phyloP scores from a whole-genome alignment of 2,113 vertebrate genomes.

The Istiophorus platypterus region DNA sequence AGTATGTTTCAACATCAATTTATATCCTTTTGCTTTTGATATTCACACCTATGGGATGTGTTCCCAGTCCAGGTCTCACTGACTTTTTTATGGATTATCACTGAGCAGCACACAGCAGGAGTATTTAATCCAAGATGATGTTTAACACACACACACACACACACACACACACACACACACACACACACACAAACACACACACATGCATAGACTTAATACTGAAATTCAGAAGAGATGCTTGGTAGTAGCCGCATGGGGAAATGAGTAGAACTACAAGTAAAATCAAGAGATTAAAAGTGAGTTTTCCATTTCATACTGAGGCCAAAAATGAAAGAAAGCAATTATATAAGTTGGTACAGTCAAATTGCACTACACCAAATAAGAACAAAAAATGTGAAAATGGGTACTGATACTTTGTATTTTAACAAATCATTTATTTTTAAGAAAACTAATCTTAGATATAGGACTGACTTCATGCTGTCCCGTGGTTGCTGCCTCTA shows the following conservation, averaged over 20 bases:
- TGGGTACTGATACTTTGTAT: background rate
- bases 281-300: background rate
- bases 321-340: background rate
- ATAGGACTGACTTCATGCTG: background rate
- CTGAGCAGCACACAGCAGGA: conserved; percentile 23
- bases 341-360: background rate
- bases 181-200: conserved; percentile 1
- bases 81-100: conserved; percentile 46
- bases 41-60: conserved; percentile 39
- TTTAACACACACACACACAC: conserved; percentile 19
- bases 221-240: background rate
- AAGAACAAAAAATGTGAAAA: background rate
- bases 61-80: conserved; percentile 30
- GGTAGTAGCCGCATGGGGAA: background rate
- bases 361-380: background rate
- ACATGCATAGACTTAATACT: conserved; percentile 7
- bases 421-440: background rate
- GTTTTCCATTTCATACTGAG: background rate
- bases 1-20: conserved; percentile 67
- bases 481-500: background rate
- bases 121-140: conserved; percentile 42
- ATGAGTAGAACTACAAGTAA: background rate
- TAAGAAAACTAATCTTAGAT: too few species aligned
- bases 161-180: conserved; percentile 12
- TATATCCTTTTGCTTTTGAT: conserved; percentile 46